Percentiles rank a stretch among this genome's conserved stretches.
phyloP scores from a whole-genome alignment of 2,113 vertebrate species.

The Dunckerocampus dactyliophorus region DNA sequence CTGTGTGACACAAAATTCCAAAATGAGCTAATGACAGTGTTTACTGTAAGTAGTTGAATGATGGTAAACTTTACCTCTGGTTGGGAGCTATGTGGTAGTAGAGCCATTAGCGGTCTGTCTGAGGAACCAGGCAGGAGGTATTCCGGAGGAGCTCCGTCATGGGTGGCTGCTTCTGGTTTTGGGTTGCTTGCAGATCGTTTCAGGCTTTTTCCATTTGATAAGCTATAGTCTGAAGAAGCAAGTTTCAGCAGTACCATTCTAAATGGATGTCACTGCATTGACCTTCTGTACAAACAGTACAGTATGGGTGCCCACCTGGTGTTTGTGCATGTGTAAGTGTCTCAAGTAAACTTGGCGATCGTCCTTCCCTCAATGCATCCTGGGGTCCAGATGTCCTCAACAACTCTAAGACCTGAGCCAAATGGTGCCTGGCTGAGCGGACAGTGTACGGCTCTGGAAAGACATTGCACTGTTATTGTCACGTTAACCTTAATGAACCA shows the following conservation, averaged over 20 bases:
- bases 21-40: background rate
- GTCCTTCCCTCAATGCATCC: conserved; percentile 73
- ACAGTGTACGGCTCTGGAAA: conserved; percentile 74
- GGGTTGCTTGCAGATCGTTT: conserved; percentile 68
- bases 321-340: conserved; percentile 64
- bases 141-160: conserved; percentile 69
- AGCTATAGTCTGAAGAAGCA: conserved; percentile 36
- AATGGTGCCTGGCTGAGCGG: conserved; percentile 66
- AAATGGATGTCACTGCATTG: background rate
- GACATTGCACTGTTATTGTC: background rate
- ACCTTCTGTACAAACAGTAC: background rate
- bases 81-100: conserved; percentile 67
- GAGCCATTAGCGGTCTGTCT: conserved; percentile 72
- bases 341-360: conserved; percentile 71
- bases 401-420: conserved; percentile 73
- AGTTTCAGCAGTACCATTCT: background rate
- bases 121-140: conserved; percentile 76
- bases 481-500: conserved; percentile 4
- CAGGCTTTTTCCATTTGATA: conserved; percentile 60
- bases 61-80: conserved; percentile 31
- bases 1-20: conserved; percentile 45
- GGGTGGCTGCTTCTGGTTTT: conserved; percentile 60
- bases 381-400: conserved; percentile 68
- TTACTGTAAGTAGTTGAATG: too few species aligned
- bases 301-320: conserved; percentile 44